Evolutionary conservation across 2,113 vertebrate species (phyloP).

Genomic region (Mus spicilegus): DNA sequence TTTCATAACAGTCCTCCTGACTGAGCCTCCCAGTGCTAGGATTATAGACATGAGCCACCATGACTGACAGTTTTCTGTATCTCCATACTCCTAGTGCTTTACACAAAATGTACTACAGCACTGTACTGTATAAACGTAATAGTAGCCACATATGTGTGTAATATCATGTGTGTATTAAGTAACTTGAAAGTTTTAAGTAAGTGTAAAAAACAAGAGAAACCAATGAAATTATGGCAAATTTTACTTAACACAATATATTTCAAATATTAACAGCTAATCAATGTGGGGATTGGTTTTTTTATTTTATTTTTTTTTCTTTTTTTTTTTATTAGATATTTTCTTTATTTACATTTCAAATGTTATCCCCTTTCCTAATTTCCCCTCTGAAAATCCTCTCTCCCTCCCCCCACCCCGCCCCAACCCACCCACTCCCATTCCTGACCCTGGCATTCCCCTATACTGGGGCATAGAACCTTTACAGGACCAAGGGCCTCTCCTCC

Average conservation of each 20-base stretch:
- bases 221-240: conserved; percentile 35
- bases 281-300: not conserved
- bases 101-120: not conserved
- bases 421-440: too few relatives aligned
- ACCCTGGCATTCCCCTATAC: too few relatives aligned
- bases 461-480: too few relatives aligned
- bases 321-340: too few relatives aligned
- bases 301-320: too few relatives aligned
- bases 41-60: too few relatives aligned
- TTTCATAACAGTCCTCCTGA: too few relatives aligned
- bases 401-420: too few relatives aligned
- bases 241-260: conserved; percentile 8
- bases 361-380: too few relatives aligned
- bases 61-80: not conserved
- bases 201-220: not conserved
- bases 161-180: not conserved
- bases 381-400: too few relatives aligned
- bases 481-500: too few relatives aligned
- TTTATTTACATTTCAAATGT: too few relatives aligned
- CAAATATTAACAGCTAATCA: conserved; percentile 20
- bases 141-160: not conserved
- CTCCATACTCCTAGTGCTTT: not conserved
- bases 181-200: not conserved
- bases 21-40: not conserved
- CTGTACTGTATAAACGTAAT: not conserved